These are phyloP conservation scores for Heliangelus exortis DNA, from an alignment of 2,797 vertebrate genomes.

Conservation along the genomic window DNA sequence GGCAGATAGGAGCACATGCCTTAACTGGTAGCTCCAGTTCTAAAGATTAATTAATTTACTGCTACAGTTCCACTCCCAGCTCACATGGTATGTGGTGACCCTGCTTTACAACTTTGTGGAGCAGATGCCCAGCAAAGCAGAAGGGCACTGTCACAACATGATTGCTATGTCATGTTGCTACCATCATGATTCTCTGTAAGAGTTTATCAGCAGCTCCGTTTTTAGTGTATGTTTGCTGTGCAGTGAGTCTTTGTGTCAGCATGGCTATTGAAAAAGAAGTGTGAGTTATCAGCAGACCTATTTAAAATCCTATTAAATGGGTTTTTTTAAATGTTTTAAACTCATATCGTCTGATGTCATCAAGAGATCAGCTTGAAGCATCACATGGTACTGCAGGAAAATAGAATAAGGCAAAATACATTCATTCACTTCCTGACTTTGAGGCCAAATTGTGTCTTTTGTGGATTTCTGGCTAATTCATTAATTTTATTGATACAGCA, in stretches of 20 bases:
- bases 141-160: not conserved
- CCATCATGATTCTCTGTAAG: not conserved
- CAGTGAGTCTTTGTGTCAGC: not conserved
- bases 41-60: not conserved
- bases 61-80: not conserved
- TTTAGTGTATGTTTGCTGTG: not conserved
- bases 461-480: not conserved
- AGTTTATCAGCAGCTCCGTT: not conserved
- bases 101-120: not conserved
- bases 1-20: not conserved
- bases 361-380: not conserved
- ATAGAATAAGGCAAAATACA: not conserved
- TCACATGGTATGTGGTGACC: fast-evolving
- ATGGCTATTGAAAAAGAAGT: not conserved
- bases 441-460: not conserved
- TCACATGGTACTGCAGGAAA: not conserved
- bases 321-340: not conserved
- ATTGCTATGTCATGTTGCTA: not conserved
- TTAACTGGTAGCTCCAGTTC: not conserved
- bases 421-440: not conserved
- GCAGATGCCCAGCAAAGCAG: not conserved
- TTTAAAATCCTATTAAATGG: not conserved
- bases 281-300: not conserved
- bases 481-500: not conserved
- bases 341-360: not conserved